A percentile compares a stretch with the other conserved stretches of the same genome.
Evolutionary conservation across 2,888 invertebrate species (phyloP).

Genomic region (Drosophila lutescens): DNA sequence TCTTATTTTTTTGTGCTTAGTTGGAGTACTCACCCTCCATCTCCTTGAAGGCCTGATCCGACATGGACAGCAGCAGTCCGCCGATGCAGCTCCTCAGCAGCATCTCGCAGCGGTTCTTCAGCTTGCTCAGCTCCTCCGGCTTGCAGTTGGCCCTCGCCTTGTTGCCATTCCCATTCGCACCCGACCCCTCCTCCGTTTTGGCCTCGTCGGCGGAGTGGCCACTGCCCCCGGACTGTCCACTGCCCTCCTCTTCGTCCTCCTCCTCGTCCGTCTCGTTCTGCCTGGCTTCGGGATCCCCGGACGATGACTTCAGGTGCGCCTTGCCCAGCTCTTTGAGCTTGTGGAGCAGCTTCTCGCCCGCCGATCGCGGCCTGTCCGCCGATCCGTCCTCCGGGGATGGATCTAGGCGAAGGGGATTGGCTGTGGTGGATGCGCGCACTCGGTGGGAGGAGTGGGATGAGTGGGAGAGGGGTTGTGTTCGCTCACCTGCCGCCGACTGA

Average conservation of each 20-base stretch:
- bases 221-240: constrained; percentile 48
- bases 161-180: constrained; percentile 48
- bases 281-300: constrained; percentile 10
- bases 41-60: constrained; percentile 93
- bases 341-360: constrained; percentile 66
- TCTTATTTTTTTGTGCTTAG: too few relatives aligned
- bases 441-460: constrained; percentile 18
- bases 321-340: constrained; percentile 69
- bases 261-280: constrained; percentile 58
- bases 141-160: constrained; percentile 92
- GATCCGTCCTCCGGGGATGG: constrained; percentile 54
- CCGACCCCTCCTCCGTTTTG: constrained; percentile 36
- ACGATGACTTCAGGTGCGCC: constrained; percentile 53
- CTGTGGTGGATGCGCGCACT: constrained; percentile 41
- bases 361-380: constrained; percentile 61
- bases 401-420: constrained; percentile 42
- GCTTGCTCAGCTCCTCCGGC: constrained; percentile 90
- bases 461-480: constrained; percentile 28
- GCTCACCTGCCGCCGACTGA: constrained; percentile 45
- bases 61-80: constrained; percentile 91
- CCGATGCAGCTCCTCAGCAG: constrained; percentile 93
- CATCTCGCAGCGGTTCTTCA: constrained; percentile 89
- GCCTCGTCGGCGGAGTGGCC: constrained; percentile 32
- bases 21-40: constrained; percentile 87
- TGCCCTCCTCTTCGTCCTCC: constrained; percentile 52